phyloP scores from a whole-genome alignment of 2,888 invertebrate genomes.

The Pachycephus smyrnensis region DNA sequence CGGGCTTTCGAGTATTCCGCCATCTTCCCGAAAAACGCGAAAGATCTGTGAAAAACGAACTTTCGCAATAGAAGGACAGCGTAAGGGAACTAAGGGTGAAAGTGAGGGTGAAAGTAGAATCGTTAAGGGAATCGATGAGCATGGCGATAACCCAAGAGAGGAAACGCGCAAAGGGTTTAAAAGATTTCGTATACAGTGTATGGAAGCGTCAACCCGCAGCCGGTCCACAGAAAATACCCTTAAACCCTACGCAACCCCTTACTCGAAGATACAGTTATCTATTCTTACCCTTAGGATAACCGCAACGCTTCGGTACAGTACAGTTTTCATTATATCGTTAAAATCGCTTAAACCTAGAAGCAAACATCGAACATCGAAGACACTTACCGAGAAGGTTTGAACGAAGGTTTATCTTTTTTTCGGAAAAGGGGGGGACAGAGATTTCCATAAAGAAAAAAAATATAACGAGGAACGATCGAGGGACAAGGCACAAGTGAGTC shows the following conservation, averaged over 20 bases:
- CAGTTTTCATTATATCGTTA: neutral
- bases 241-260: neutral
- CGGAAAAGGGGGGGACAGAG: constrained; percentile 23
- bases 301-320: neutral
- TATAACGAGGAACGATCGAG: constrained; percentile 47
- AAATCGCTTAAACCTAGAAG: constrained; percentile 38
- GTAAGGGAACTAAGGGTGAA: neutral
- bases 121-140: neutral
- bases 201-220: neutral
- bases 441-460: constrained; percentile 23
- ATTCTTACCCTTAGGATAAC: neutral
- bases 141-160: neutral
- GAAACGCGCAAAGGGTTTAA: neutral
- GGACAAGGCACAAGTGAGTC: constrained; percentile 61
- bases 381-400: constrained; percentile 29
- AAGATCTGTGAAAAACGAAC: too few relatives aligned
- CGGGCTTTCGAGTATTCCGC: neutral
- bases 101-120: neutral
- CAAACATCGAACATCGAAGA: constrained; percentile 59
- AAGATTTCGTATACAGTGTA: neutral
- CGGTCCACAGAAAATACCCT: neutral
- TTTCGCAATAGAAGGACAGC: neutral
- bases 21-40: neutral
- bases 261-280: neutral
- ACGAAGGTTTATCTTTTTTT: neutral